Evolutionary conservation across 2,888 invertebrate species (phyloP).

Genomic region (Biston stratarius): DNA sequence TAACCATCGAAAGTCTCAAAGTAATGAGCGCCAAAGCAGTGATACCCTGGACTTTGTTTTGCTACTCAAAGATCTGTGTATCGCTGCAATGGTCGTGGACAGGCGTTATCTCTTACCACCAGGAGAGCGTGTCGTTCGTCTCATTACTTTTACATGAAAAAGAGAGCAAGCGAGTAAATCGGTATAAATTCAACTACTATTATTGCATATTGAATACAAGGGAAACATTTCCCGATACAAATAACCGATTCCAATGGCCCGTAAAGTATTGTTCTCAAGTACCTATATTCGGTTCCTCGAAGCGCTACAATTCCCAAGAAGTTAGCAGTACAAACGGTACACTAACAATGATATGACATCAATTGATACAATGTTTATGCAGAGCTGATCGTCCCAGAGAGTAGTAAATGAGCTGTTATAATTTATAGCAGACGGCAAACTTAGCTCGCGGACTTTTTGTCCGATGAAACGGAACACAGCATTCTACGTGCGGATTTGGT

Average conservation of each 20-base stretch:
- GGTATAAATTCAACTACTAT: no score
- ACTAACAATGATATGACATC: conserved; percentile 61
- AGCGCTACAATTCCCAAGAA: conserved; percentile 56
- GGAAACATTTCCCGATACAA: conserved; percentile 44
- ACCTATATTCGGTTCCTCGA: conserved; percentile 51
- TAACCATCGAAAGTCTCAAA: no score
- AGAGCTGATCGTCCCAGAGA: conserved; percentile 41
- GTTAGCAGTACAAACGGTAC: conserved; percentile 59
- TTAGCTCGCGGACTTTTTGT: neutral
- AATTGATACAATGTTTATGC: conserved; percentile 51
- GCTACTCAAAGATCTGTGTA: no score
- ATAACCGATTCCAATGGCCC: conserved; percentile 66
- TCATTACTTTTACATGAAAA: no score
- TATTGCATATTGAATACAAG: conserved; percentile 39
- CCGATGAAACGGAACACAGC: neutral
- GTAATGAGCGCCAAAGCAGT: no score
- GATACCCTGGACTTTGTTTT: no score
- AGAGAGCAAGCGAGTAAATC: no score
- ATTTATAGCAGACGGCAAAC: neutral
- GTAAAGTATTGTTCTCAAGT: conserved; percentile 56
- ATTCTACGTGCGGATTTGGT: no score
- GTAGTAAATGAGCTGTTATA: conserved; percentile 46
- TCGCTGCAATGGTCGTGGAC: no score
- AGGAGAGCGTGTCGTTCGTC: no score
- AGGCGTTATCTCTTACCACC: no score